Percentiles rank a stretch among this genome's conserved stretches.
These are phyloP conservation scores for Caiman crocodilus DNA, from an alignment of 2,797 vertebrate genomes.

Conservation along the genomic window DNA sequence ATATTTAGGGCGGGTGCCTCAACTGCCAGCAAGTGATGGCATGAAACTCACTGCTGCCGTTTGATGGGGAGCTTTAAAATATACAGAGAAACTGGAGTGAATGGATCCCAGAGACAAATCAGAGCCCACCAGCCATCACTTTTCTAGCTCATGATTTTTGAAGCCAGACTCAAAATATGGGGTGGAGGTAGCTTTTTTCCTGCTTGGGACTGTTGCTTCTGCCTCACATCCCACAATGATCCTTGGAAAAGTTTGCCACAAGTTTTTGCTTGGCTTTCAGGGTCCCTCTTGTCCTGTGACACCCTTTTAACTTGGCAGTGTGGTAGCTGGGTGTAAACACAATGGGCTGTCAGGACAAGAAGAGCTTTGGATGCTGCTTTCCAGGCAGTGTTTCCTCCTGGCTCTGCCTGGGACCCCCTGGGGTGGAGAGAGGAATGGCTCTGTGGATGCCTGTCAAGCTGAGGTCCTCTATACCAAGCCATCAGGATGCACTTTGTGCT, in stretches of 20 bases:
- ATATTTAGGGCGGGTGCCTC: background rate
- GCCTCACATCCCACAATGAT: rapidly evolving
- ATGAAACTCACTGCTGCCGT: background rate
- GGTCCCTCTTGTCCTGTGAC: background rate
- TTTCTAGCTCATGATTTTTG: background rate
- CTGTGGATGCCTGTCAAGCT: no score
- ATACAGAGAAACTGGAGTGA: background rate
- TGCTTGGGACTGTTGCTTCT: background rate
- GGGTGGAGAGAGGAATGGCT: background rate
- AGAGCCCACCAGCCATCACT: background rate
- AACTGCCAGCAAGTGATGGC: background rate
- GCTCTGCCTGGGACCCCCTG: background rate
- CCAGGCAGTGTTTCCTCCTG: no score
- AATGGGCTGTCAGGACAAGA: no score
- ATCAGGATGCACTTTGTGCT: no score
- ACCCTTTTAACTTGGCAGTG: rapidly evolving
- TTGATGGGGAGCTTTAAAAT: background rate
- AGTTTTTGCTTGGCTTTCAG: background rate
- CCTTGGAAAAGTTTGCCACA: rapidly evolving
- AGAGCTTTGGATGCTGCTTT: no score
- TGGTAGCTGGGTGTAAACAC: no score
- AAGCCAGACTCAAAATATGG: no score
- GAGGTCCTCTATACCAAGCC: no score
- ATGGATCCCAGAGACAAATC: background rate
- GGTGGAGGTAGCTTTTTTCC: background rate